Conservation (phyloP, 2,113 vertebrate genomes). For the Dipodomys stephensi region DNA sequence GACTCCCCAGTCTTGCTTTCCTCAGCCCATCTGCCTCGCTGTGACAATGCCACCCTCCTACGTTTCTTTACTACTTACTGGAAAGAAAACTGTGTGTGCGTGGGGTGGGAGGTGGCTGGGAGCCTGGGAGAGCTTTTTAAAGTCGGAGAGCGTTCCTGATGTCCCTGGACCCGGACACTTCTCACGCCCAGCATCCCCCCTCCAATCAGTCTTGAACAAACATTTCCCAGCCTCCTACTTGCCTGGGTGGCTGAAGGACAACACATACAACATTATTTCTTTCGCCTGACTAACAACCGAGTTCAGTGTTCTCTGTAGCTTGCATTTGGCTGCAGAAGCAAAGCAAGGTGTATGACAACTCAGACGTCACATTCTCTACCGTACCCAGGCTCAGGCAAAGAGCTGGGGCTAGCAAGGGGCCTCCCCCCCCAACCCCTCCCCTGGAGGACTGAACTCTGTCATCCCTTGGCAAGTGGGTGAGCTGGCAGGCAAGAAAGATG, state of each 20-base stretch:
- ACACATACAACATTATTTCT: slow-evolving; percentile 50
- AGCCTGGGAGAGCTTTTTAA: slow-evolving; percentile 37
- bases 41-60: neutral
- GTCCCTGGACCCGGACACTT: slow-evolving; percentile 2
- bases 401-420: neutral
- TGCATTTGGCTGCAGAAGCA: neutral
- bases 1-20: neutral
- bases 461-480: neutral
- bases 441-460: slow-evolving; percentile 23
- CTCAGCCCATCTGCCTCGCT: neutral
- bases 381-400: neutral
- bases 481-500: slow-evolving; percentile 13
- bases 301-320: slow-evolving; percentile 41
- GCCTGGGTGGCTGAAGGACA: slow-evolving; percentile 66
- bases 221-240: slow-evolving; percentile 38
- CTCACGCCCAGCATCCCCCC: slow-evolving; percentile 22
- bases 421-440: neutral
- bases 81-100: slow-evolving; percentile 11
- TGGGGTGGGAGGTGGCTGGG: neutral
- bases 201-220: slow-evolving; percentile 61
- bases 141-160: neutral
- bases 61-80: slow-evolving; percentile 23
- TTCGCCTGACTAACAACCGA: slow-evolving; percentile 26
- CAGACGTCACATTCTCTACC: neutral
- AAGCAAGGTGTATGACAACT: neutral